Evolutionary conservation across 2,888 invertebrate genomes (phyloP), one percentile per base, ranked within the genome.

Genomic region (Leucania comma): DNA sequence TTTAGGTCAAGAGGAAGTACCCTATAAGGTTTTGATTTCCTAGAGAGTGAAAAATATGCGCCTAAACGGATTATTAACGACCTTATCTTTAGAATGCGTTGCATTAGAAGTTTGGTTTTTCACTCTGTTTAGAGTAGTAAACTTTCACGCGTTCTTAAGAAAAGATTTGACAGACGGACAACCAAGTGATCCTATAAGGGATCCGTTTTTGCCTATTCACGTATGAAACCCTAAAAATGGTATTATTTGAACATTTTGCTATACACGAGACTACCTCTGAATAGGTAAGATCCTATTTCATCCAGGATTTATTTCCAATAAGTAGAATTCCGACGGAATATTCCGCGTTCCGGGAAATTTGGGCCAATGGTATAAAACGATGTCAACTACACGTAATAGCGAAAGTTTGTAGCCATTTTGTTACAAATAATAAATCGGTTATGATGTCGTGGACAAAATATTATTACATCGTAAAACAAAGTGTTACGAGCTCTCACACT

Each of bases 271-370:
- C 81, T 83, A 85, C 83, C 84, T 85, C 77, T 81, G 85, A 89
- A 89, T 89, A 90, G 90, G 88, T 90, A 89, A 90, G 90, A 93
- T 91, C 92, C 91, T 86, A 90, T 91, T 93, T 92, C 89, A 93
- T 91, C 90, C 92, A 86, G 91, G 92, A 92, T 93, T 92, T 92
- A 93, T 92, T 91, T 92, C 91, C 93, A 92, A 93, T 93, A 92
- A 92, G 90, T 90, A 87, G 87, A 90, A 93, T 90, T 89, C 90
- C 88, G 77, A 71, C 78, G 84, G 87, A 91, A 92, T 90, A 92
- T 91, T 90, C 87, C 88, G 81, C 87, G 88, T 87, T 90, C 91
- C 88, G 81, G 85, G 86, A 89, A 92, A 90, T 90, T 87, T 84
- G 74, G 83, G 82, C 82, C 84, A 87, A 87, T 86, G 68, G 87